Evolutionary conservation across 2,113 vertebrate species (phyloP).

Genomic region (Cnemophilus loriae): DNA sequence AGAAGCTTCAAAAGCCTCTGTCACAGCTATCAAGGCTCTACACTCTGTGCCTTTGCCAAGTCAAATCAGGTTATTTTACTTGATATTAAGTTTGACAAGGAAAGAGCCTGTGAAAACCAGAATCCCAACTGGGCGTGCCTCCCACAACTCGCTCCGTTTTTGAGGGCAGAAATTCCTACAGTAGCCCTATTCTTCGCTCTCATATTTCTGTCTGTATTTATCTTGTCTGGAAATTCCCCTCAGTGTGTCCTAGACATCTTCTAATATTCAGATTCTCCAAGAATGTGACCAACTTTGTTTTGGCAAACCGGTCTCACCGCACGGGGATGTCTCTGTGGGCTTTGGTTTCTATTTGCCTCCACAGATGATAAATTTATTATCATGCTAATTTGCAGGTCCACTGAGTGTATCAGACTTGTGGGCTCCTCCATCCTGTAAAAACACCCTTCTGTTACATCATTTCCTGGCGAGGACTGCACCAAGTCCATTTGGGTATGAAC

Average conservation of each 20-base stretch:
- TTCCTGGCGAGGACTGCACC: background rate
- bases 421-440: background rate
- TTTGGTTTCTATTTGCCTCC: conserved; percentile 24
- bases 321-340: background rate
- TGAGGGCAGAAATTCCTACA: conserved; percentile 58
- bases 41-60: conserved; percentile 73
- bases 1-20: conserved; percentile 72
- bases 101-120: conserved; percentile 76
- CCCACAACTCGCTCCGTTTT: conserved; percentile 30
- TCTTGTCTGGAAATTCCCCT: conserved; percentile 71
- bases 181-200: conserved; percentile 66
- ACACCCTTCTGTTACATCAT: background rate
- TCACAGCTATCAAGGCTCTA: conserved; percentile 69
- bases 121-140: conserved; percentile 76
- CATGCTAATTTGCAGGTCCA: conserved; percentile 29
- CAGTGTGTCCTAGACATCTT: conserved; percentile 29
- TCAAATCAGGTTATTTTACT: conserved; percentile 80
- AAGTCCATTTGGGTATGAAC: background rate
- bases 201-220: conserved; percentile 67
- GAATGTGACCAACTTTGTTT: conserved; percentile 53
- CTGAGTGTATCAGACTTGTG: background rate
- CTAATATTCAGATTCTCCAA: conserved; percentile 50
- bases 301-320: conserved; percentile 23
- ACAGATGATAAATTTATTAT: conserved; percentile 27
- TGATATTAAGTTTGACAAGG: conserved; percentile 82